These are phyloP conservation scores for Pogonomyrmex barbatus DNA, from an alignment of 1,140 invertebrate species.

Conservation along the genomic window DNA sequence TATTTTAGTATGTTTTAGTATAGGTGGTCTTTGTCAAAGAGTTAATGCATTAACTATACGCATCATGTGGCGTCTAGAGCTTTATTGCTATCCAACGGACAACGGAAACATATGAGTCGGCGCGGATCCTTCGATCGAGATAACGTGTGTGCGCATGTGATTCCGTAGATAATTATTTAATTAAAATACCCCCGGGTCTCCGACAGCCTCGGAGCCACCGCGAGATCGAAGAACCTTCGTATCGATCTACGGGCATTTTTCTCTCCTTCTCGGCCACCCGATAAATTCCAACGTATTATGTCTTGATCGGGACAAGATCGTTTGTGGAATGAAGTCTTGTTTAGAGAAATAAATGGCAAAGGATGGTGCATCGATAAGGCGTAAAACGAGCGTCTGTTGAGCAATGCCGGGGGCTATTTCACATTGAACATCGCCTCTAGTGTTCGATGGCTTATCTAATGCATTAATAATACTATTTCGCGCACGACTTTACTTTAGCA, in stretches of 20 bases:
- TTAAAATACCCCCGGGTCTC: conserved; percentile 68
- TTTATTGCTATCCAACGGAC: conserved; percentile 52
- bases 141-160: conserved; percentile 34
- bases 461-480: conserved; percentile 1
- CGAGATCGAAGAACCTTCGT: conserved; percentile 18
- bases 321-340: conserved; percentile 44
- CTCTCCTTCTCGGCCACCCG: neutral
- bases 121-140: conserved; percentile 46
- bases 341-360: conserved; percentile 32
- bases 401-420: conserved; percentile 4
- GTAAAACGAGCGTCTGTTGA: neutral
- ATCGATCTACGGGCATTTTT: conserved; percentile 46
- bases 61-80: neutral
- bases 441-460: neutral
- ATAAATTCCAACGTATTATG: conserved; percentile 52
- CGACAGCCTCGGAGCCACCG: neutral
- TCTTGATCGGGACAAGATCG: conserved; percentile 49
- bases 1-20: conserved; percentile 10
- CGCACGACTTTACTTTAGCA: neutral
- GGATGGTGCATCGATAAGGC: conserved; percentile 4
- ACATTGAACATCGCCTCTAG: neutral
- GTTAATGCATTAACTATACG: conserved; percentile 4
- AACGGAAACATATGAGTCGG: conserved; percentile 12
- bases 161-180: conserved; percentile 73
- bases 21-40: neutral